Conservation (phyloP, 1,140 invertebrate genomes). For the Ladona fulva region DNA sequence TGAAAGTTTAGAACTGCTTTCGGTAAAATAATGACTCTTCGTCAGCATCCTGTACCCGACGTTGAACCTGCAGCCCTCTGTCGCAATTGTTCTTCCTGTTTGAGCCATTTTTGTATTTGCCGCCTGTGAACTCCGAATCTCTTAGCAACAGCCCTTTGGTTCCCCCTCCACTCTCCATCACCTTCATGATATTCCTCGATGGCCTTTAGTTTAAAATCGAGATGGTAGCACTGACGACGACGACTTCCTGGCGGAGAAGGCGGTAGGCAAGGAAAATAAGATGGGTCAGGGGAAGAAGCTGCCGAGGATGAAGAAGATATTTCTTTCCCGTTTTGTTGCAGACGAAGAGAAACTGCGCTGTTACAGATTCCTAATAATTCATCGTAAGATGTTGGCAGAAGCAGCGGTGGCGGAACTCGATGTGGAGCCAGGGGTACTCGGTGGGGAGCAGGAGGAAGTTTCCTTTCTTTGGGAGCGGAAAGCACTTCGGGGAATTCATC, state of each 20-base stretch:
- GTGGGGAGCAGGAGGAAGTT: not conserved
- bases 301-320: not conserved
- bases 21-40: not conserved
- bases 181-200: conserved; percentile 39
- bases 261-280: not conserved
- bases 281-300: not conserved
- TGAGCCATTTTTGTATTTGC: conserved; percentile 28
- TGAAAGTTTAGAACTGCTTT: too few species aligned
- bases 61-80: not conserved
- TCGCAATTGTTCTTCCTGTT: conserved; percentile 14
- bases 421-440: not conserved
- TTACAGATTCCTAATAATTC: not conserved
- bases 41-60: not conserved
- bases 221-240: conserved; percentile 31
- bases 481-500: not conserved
- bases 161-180: conserved; percentile 26
- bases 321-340: not conserved
- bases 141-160: conserved; percentile 26
- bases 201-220: conserved; percentile 43
- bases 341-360: not conserved
- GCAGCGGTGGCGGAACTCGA: not conserved
- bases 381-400: not conserved
- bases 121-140: conserved; percentile 27
- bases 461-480: not conserved
- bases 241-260: conserved; percentile 20